A percentile compares a stretch with the other conserved stretches of the same genome.
These are phyloP conservation scores for Schizotus pectinicornis DNA, from an alignment of 2,888 invertebrate genomes.

Conservation along the genomic window DNA sequence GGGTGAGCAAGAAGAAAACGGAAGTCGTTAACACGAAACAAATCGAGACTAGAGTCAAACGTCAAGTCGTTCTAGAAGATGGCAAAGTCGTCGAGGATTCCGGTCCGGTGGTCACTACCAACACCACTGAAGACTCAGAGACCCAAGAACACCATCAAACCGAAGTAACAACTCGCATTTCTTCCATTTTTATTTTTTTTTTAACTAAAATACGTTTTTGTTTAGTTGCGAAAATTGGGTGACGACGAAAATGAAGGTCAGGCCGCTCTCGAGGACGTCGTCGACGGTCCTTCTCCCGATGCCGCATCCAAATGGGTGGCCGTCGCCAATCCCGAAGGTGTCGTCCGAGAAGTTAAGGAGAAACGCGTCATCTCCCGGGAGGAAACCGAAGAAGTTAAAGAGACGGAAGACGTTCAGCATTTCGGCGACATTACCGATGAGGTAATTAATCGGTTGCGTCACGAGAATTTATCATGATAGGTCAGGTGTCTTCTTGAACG, in stretches of 20 bases:
- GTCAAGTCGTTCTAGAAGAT: constrained; percentile 88
- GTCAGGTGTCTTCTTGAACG: constrained; percentile 41
- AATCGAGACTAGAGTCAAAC: constrained; percentile 88
- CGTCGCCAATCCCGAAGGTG: constrained; percentile 73
- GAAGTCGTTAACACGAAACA: constrained; percentile 89
- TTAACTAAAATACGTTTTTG: constrained; percentile 12
- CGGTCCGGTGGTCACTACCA: constrained; percentile 88
- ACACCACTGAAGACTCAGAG: constrained; percentile 89
- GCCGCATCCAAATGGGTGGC: constrained; percentile 60
- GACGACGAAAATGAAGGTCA: constrained; percentile 50
- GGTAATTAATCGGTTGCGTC: constrained; percentile 62
- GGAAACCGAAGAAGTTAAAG: constrained; percentile 80
- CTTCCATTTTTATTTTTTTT: too few species aligned
- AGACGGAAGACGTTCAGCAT: constrained; percentile 85
- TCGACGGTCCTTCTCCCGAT: constrained; percentile 39
- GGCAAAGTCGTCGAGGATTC: constrained; percentile 89
- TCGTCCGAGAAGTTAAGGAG: constrained; percentile 83
- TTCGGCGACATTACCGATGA: constrained; percentile 86
- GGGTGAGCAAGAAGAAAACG: constrained; percentile 89
- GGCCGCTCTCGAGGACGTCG: constrained; percentile 34
- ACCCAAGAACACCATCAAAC: constrained; percentile 89
- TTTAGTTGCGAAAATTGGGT: constrained; percentile 54
- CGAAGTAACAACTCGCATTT: constrained; percentile 68
- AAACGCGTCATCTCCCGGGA: constrained; percentile 80
- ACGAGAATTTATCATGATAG: constrained; percentile 45